Percentiles rank a stretch among this genome's conserved stretches.
Evolutionary conservation across 2,888 invertebrate species (phyloP).

Genomic region (Orchestes rusci): DNA sequence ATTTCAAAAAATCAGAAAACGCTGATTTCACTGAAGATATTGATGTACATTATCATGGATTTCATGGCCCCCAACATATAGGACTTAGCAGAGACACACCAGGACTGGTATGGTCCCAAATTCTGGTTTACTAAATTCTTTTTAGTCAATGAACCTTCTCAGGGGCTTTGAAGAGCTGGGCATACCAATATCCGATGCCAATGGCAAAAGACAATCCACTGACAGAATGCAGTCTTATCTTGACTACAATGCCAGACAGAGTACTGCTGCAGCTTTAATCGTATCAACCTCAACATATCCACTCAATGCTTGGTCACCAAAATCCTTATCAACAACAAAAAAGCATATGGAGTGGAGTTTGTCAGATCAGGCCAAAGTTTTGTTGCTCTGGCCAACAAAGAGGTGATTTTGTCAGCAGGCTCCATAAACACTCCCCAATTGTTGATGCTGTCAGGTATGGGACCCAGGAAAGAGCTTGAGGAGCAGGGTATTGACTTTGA

Average conservation of each 20-base stretch:
- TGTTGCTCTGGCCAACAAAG: conserved; percentile 6
- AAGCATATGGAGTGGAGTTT: conserved; percentile 8
- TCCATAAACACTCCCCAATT: conserved; percentile 10
- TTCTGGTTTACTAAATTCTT: too few relatives aligned
- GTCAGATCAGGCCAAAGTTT: conserved; percentile 11
- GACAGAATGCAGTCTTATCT: conserved; percentile 2
- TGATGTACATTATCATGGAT: conserved; percentile 5
- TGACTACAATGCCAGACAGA: too few relatives aligned
- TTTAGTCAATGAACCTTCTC: too few relatives aligned
- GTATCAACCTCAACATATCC: too few relatives aligned
- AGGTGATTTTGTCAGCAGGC: conserved; percentile 15
- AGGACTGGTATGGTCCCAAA: not conserved
- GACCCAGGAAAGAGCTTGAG: conserved; percentile 3
- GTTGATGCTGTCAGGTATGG: conserved; percentile 14
- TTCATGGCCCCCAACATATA: conserved; percentile 3
- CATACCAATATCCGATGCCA: conserved; percentile 2
- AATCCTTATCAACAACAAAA: too few relatives aligned
- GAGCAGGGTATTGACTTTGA: conserved; percentile 1
- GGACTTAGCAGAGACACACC: not conserved
- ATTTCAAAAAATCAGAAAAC: conserved; percentile 13
- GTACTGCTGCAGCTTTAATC: too few relatives aligned
- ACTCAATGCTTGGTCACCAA: too few relatives aligned
- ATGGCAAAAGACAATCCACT: conserved; percentile 5
- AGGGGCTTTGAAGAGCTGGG: conserved; percentile 7
- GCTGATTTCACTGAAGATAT: conserved; percentile 4